phyloP scores from a whole-genome alignment of 2,797 vertebrate genomes.

The Adrianichthys oophorus region DNA sequence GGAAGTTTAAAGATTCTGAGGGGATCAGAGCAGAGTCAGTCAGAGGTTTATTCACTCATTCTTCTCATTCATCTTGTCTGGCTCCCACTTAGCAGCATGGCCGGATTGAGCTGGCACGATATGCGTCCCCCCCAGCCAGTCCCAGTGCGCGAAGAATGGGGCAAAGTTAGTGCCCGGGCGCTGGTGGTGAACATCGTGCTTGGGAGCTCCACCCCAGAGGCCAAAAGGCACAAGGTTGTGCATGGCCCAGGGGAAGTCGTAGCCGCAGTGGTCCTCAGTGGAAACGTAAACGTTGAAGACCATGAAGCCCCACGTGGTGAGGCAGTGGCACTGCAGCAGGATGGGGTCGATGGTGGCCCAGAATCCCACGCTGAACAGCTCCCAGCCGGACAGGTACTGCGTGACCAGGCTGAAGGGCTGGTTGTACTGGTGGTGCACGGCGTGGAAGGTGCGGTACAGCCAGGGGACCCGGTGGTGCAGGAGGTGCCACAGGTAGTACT shows the following conservation, averaged over 20 bases:
- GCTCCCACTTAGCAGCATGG: constrained; percentile 26
- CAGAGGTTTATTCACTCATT: constrained; percentile 49
- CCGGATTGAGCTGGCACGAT: constrained; percentile 28
- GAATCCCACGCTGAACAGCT: constrained; percentile 80
- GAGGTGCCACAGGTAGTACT: constrained; percentile 85
- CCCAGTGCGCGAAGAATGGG: constrained; percentile 84
- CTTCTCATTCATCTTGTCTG: constrained; percentile 44
- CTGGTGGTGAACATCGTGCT: constrained; percentile 81
- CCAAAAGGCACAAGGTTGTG: constrained; percentile 82
- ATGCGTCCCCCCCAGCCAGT: constrained; percentile 79
- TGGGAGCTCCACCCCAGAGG: constrained; percentile 80
- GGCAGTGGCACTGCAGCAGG: constrained; percentile 81
- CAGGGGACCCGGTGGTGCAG: constrained; percentile 80
- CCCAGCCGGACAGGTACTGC: constrained; percentile 83
- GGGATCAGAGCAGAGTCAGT: constrained; percentile 31
- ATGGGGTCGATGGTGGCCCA: constrained; percentile 82
- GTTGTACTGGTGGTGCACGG: constrained; percentile 81
- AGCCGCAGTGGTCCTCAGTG: constrained; percentile 83
- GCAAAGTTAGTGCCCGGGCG: constrained; percentile 80
- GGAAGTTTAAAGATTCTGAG: constrained; percentile 16
- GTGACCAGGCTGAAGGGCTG: constrained; percentile 83
- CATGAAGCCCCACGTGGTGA: constrained; percentile 84
- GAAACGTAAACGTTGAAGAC: constrained; percentile 82
- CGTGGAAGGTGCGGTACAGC: constrained; percentile 83
- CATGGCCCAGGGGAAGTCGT: constrained; percentile 83